Evolutionary conservation across 1,140 invertebrate genomes (phyloP), one percentile per base, ranked within the genome.

Genomic region (Rhysida immarginata): DNA sequence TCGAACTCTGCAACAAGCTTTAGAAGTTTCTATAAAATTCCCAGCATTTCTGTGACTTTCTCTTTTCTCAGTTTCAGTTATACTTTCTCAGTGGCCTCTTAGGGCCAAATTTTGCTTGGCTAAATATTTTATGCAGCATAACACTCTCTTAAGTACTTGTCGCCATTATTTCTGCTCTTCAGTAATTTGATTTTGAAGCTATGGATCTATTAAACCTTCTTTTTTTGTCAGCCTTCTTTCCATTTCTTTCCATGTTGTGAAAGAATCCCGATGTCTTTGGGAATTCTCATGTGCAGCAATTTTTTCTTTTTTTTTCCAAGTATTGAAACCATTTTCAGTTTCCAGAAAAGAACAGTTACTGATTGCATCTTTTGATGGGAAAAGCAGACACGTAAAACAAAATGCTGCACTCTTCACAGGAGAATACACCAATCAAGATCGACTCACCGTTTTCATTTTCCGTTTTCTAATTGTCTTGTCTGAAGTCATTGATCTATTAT

Each of bases 301-400:
- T 24, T 49, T 58, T 58, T 58, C 57, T 57, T 53, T 16, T 20
- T 46, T 46, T 56, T 44, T 58, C 54, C 57, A 57, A 8, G 5
- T 8, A 35, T 35, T 35, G 29, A 35, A 35, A 8, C 29, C 29
- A 8, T 35, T 35, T 35, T 35, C 16, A 5, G 5, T 35, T 5
- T 8, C 16, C 29, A 5, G 16, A 35, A 8, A 16, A 35, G 16
- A 16, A 35, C 16, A 8, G 29, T 8, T 35, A 16, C n/a, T n/a
- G n/a, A n/a, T n/a, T n/a, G n/a, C n/a, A 35, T 35, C 29, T 35
- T 5, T 8, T 16, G 16, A 16, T 5, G 29, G 16, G 16, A 8
- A 35, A 16, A 35, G 29, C 5, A 35, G 29, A 35, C 29, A 35
- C 5, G 5, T 8, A 5, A 35, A 8, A 35, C 29, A 35, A 35